Conservation (phyloP, 2,797 vertebrate genomes). For the Mormyrus hasselquistii region DNA sequence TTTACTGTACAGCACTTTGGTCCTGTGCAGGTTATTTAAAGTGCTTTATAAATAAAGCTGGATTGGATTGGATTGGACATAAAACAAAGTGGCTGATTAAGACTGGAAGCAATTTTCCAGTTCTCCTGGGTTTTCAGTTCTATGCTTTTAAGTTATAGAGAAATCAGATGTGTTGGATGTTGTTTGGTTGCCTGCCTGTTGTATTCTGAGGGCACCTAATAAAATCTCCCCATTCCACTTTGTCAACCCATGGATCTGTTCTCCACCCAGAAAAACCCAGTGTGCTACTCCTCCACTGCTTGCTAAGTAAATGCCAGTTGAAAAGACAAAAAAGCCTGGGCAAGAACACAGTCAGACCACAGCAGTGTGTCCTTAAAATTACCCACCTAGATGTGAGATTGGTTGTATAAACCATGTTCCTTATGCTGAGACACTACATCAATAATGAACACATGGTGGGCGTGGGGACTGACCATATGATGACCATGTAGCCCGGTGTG, state of each 20-base stretch:
- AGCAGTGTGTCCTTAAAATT: neutral
- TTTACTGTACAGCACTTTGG: too few relatives aligned
- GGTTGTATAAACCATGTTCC: neutral
- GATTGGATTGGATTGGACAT: neutral
- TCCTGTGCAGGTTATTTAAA: too few relatives aligned
- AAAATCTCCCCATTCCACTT: neutral
- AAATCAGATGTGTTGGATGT: neutral
- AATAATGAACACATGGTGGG: neutral
- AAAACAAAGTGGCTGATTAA: neutral
- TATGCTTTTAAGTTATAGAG: neutral
- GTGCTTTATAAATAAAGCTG: too few relatives aligned
- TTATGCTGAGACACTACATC: neutral
- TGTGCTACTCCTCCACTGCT: neutral
- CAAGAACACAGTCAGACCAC: neutral
- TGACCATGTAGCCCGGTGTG: conserved; percentile 86
- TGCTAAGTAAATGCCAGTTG: neutral
- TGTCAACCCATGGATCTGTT: neutral
- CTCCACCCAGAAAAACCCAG: neutral
- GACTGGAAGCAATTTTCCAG: neutral
- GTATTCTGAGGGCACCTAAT: neutral
- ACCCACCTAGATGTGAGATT: neutral
- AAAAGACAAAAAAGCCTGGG: neutral
- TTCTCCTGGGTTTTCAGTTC: neutral
- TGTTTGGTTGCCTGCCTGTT: neutral
- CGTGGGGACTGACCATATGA: conserved; percentile 69